Conservation (phyloP, 2,113 vertebrate species). For the Blennius ocellaris region DNA sequence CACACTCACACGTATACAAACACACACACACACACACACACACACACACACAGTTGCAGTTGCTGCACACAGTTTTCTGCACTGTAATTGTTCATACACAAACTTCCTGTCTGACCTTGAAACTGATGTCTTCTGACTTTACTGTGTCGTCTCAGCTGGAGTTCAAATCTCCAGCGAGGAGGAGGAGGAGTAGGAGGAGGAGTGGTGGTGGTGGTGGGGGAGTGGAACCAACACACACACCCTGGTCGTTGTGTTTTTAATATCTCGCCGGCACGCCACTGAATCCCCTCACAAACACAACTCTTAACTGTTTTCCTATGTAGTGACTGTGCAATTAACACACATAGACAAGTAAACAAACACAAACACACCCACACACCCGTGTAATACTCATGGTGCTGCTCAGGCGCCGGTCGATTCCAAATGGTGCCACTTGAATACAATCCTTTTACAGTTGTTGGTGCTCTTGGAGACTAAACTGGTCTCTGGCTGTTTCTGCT, state of each 20-base stretch:
- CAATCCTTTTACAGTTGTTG: conserved; percentile 63
- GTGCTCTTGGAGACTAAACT: conserved; percentile 66
- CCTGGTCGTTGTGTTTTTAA: conserved; percentile 49
- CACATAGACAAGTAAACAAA: conserved; percentile 36
- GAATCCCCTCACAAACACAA: conserved; percentile 45
- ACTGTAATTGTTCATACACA: conserved; percentile 49
- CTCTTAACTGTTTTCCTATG: conserved; percentile 44
- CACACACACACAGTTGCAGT: conserved; percentile 38
- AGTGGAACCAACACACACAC: conserved; percentile 34
- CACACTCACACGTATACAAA: conserved; percentile 15
- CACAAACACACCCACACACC: conserved; percentile 12
- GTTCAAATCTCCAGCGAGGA: conserved; percentile 33
- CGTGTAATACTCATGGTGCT: conserved; percentile 68
- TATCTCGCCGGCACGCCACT: conserved; percentile 46
- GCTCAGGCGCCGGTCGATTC: conserved; percentile 53
- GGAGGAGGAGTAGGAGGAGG: conserved; percentile 24
- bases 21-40: conserved; percentile 35
- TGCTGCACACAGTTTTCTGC: conserved; percentile 18
- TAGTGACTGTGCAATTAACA: conserved; percentile 51
- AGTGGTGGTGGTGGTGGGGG: too few species aligned
- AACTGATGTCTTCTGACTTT: conserved; percentile 74
- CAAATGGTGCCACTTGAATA: conserved; percentile 68
- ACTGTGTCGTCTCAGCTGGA: conserved; percentile 56
- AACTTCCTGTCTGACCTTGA: conserved; percentile 67
- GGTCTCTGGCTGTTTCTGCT: conserved; percentile 65